phyloP scores from a whole-genome alignment of 2,888 invertebrate genomes.

The Cephonodes hylas region DNA sequence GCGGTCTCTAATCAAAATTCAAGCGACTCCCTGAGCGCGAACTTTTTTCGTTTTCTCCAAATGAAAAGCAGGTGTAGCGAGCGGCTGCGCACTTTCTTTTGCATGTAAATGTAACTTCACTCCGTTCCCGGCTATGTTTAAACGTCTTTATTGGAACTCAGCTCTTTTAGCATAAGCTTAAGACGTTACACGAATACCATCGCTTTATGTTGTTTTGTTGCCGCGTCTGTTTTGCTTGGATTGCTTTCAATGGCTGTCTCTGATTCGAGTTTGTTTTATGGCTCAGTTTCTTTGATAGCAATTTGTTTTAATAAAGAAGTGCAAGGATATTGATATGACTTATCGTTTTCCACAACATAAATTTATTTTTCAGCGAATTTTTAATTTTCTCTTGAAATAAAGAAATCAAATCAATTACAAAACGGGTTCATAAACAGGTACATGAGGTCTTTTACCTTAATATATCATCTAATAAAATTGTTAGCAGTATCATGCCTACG shows the following conservation, averaged over 20 bases:
- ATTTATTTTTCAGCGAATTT: too few species aligned
- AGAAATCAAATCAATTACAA: too few species aligned
- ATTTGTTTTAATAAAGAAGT: too few species aligned
- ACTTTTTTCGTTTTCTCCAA: constrained; percentile 29
- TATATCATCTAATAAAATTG: too few species aligned
- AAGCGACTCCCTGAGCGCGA: constrained; percentile 26
- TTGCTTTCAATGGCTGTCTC: too few species aligned
- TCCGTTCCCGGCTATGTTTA: constrained; percentile 23
- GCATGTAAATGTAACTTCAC: constrained; percentile 30
- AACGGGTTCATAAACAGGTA: too few species aligned
- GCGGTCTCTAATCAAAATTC: constrained; percentile 34
- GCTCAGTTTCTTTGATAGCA: neutral
- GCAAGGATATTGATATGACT: too few species aligned
- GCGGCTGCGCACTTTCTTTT: constrained; percentile 24
- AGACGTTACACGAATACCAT: neutral
- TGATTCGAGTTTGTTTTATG: neutral
- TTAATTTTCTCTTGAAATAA: too few species aligned
- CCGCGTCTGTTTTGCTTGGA: too few species aligned
- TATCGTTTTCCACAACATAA: too few species aligned
- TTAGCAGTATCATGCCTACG: too few species aligned
- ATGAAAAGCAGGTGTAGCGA: constrained; percentile 36
- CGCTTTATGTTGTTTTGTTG: neutral
- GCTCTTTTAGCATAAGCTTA: neutral
- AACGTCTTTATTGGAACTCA: constrained; percentile 19
- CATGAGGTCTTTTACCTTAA: too few species aligned